Evolutionary conservation across 2,888 invertebrate genomes (phyloP), one percentile per base, ranked within the genome.

Genomic region (Altica lythri): DNA sequence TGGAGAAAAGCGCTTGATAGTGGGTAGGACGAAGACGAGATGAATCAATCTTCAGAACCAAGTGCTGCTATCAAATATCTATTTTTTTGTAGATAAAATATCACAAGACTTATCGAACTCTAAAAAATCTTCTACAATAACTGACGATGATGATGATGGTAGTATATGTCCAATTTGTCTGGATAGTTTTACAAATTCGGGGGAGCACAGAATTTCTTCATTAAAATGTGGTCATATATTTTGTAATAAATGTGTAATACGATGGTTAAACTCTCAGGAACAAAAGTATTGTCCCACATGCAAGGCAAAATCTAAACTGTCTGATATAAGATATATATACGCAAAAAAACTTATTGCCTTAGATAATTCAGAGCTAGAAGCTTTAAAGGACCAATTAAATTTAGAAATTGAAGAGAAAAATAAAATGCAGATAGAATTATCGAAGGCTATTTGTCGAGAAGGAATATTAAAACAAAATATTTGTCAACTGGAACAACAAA

Each of bases 211-310:
- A 46, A 77, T 96, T 2, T 88, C 89, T n/a, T 86, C 92, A 0
- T 77, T 97, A 5, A 87, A 86, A 69, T 97, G 97, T 75, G 97
- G 97, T 0, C 97, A 97, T 77, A 76, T 96, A 4, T 97, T 95
- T 75, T 97, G 97, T 0, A 65, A 84, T 0, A 80, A 81, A 12
- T 96, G 96, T 71, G 86, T 94, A 5, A 77, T 82, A 45, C 80
- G 85, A 25, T 94, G 93, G 93, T 74, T 93, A 45, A 81, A 80
- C 54, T 61, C 73, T 1, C 74, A 78, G 0, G 80, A 79, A 16
- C 81, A 81, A n/a, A 81, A 84, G 47, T 80, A 82, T 0, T 96
- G 96, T 72, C 96, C 96, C 0, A 90, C 92, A 12, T 96, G 96
- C 72, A 96, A 96, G 72, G 80, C 82, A 27, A 86, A 65, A 46